A percentile compares a stretch with the other conserved stretches of the same genome.
phyloP scores from a whole-genome alignment of 2,113 vertebrate genomes.

The Amphiprion percula region DNA sequence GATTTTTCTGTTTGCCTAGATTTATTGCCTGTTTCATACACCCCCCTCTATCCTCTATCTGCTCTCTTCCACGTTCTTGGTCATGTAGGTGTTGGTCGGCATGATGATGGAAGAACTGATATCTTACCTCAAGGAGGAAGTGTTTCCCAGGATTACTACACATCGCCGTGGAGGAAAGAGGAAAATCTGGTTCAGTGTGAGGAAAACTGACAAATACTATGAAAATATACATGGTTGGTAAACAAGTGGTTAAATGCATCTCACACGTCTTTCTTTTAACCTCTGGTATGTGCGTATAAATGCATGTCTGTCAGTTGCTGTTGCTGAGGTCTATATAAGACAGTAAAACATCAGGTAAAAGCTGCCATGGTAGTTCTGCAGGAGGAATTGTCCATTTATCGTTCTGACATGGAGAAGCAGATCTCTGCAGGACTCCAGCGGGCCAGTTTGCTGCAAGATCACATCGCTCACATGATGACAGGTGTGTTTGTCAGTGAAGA shows the following conservation, averaged over 20 bases:
- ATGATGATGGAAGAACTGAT: conserved; percentile 29
- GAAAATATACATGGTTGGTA: background rate
- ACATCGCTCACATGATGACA: conserved; percentile 24
- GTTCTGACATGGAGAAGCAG: conserved; percentile 3
- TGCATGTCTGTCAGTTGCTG: conserved; percentile 2
- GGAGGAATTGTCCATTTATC: conserved; percentile 21
- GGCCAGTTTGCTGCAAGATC: background rate
- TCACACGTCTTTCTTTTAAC: background rate
- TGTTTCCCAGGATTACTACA: conserved; percentile 13
- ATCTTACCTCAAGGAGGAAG: conserved; percentile 15
- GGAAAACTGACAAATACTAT: background rate
- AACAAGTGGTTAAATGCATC: background rate
- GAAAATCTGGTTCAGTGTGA: conserved; percentile 35
- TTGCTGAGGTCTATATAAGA: conserved; percentile 8
- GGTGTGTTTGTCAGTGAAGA: conserved; percentile 1
- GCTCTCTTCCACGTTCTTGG: background rate
- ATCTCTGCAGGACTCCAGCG: conserved; percentile 26
- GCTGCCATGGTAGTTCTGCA: conserved; percentile 6
- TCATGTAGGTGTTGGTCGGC: conserved; percentile 12
- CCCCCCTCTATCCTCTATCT: background rate
- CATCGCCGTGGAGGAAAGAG: background rate
- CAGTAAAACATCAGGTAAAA: conserved; percentile 20
- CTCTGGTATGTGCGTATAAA: background rate
- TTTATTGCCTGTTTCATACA: background rate
- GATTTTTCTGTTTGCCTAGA: background rate